Base-by-base conservation (phyloP, 2,113 vertebrate genomes). In the Carlito syrichta region DNA sequence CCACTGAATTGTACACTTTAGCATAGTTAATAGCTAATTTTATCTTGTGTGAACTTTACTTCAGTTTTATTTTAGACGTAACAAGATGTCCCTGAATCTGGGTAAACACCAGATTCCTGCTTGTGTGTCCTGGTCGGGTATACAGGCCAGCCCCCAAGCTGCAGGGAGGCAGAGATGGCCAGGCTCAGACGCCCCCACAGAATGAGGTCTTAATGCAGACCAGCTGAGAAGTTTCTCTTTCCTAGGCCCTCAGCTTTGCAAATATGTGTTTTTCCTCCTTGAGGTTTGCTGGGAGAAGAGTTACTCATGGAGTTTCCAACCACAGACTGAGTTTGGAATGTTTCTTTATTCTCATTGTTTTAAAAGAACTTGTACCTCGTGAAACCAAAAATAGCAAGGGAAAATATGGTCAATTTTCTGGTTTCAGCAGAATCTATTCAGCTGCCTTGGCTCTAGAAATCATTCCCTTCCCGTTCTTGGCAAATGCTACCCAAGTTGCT, bases 241-340 rank as follows among this genome's bases (percentile, higher is more conserved):
- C 48, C 17, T 27, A 60, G 84, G 48, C 54, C 79, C 50, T 76
- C 54, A 3, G n/a, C 82, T 86, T 60, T 79, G 71, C 35, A 43
- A 94, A 62, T 76, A 74, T 82, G 89, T 90, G 79, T 73, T 81
- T 92, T 60, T 25, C 81, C 48, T 92, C 56, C 92, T 96, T 10
- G 68, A 90, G 97, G 85, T 95, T 95, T 90, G 54, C 94, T 93
- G 60, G 45, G 82, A 86, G 87, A 95, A 95, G 8, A 52, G 88
- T 96, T 96, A 95, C 76, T 97, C 96, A 95, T 82, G 84, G 81
- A 94, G 60, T 97, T 97, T 97, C 95, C 95, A 96, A 97, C 95
- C 96, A 92, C 96, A 98, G 91, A 56, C 77, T 83, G 69, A 96
- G 54, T 81, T 90, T 85, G 82, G 94, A 95, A 95, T 90, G 81